Percentiles rank a stretch among this genome's conserved stretches.
Evolutionary conservation across 2,113 vertebrate genomes (phyloP).

Genomic region (Corvus hawaiiensis): DNA sequence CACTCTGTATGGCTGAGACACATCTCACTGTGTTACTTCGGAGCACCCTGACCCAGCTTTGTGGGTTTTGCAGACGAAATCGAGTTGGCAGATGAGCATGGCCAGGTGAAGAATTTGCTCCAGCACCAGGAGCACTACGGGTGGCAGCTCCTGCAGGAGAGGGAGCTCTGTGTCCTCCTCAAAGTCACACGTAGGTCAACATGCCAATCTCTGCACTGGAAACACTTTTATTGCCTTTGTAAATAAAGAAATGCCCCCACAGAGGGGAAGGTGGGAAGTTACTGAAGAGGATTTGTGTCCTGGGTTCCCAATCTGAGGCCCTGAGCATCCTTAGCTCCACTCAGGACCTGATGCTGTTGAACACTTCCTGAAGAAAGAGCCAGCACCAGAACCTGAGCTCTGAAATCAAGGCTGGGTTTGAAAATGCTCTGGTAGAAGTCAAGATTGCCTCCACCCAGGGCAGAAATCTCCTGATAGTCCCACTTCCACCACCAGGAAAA

Average conservation of each 20-base stretch:
- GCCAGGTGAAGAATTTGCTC: conserved; percentile 24
- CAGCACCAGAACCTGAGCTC: background rate
- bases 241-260: background rate
- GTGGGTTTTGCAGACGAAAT: background rate
- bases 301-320: background rate
- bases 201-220: background rate
- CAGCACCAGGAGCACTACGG: background rate
- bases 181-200: background rate
- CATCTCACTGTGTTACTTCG: background rate
- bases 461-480: background rate
- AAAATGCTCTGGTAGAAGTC: background rate
- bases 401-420: background rate
- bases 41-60: background rate
- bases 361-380: background rate
- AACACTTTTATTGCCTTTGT: background rate
- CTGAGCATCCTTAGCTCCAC: background rate
- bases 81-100: conserved; percentile 1
- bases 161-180: conserved; percentile 13
- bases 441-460: background rate
- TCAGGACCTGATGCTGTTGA: background rate
- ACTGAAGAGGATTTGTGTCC: background rate
- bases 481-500: background rate
- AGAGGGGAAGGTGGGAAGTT: background rate
- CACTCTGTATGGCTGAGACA: background rate
- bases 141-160: background rate